Base-by-base conservation (phyloP, 2,113 vertebrate genomes). In the Cyprinodon brontotheroides region DNA sequence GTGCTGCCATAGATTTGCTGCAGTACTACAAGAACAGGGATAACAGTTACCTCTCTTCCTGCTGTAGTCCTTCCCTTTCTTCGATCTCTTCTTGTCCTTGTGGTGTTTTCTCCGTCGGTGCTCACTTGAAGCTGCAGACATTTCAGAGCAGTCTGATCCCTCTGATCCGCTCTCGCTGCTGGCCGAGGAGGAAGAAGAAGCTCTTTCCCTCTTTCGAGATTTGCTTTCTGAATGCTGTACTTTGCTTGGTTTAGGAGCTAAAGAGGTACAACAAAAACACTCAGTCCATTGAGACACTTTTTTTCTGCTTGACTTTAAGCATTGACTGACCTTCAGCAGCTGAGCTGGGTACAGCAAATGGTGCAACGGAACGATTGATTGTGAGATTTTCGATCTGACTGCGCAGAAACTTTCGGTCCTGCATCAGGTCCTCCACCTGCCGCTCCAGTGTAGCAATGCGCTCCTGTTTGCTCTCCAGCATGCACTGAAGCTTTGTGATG, bases 391-490 rank as follows among this genome's bases (percentile, higher is more conserved):
- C 93, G 0, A 94, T 92, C 78, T 94, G 93, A 61, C 87, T 86
- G 65, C 93, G 87, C 22, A 94, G 93, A 88, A 94, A 94, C 83
- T 89, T 92, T 80, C 93, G 91, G 85, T 94, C 93, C 77, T 94
- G 93, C 87, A 92, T 92, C 73, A 94, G 90, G 84, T 94, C 93
- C 38, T 94, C 93, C 76, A 94, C 92, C 85, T 94, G 93, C 4
- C 85, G 74, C 86, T 94, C 93, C 80, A 94, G 90, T 0, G 89
- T 86, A 0, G 66, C 59, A 38, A 93, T 93, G 74, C 89, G 91
- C 86, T 94, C 91, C 87, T 94, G 92, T 62, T 93, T 93, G 83
- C 87, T 89, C 86, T 94, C 91, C 81, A 94, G 85, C 78, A 92
- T 85, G 70, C 93, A 94, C 88, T 94, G 92, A 37, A 94, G 88